phyloP scores from a whole-genome alignment of 2,888 invertebrate genomes.

The Copidosoma aretas region DNA sequence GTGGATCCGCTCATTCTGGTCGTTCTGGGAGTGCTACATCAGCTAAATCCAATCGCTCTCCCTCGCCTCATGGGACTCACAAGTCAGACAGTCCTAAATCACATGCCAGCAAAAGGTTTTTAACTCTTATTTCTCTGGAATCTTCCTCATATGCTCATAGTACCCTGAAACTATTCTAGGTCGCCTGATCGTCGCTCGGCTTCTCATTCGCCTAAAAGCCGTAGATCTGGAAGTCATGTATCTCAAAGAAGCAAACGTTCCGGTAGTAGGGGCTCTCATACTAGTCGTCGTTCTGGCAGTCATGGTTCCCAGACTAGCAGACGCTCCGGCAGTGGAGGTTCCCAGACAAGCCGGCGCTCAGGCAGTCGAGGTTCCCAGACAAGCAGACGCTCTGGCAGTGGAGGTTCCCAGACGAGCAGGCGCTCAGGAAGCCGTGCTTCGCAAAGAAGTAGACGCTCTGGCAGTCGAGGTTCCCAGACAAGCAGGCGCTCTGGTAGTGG shows the following conservation, averaged over 20 bases:
- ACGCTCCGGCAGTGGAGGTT: constrained; percentile 43
- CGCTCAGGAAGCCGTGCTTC: constrained; percentile 10
- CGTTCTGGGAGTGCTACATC: constrained; percentile 56
- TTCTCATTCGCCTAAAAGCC: constrained; percentile 55
- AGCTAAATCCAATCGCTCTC: constrained; percentile 51
- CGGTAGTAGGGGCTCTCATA: constrained; percentile 21
- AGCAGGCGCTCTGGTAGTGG: constrained; percentile 54
- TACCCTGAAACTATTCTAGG: not conserved
- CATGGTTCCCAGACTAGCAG: constrained; percentile 30
- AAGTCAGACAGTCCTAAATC: constrained; percentile 56
- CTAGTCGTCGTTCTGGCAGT: constrained; percentile 21
- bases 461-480: constrained; percentile 39
- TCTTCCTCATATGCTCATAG: not conserved
- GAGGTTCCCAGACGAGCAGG: not conserved
- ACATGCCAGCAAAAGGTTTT: constrained; percentile 44
- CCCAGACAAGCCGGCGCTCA: constrained; percentile 50
- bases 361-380: constrained; percentile 46
- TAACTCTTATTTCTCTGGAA: not conserved
- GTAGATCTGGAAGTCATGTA: constrained; percentile 57
- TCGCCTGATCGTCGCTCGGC: constrained; percentile 34
- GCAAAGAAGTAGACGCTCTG: constrained; percentile 45
- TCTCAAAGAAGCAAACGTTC: constrained; percentile 57
- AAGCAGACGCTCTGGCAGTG: constrained; percentile 54
- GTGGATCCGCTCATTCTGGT: constrained; percentile 52
- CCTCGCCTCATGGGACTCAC: constrained; percentile 46